These are phyloP conservation scores for Pelobates fuscus DNA, from an alignment of 2,113 vertebrate genomes.

Conservation along the genomic window DNA sequence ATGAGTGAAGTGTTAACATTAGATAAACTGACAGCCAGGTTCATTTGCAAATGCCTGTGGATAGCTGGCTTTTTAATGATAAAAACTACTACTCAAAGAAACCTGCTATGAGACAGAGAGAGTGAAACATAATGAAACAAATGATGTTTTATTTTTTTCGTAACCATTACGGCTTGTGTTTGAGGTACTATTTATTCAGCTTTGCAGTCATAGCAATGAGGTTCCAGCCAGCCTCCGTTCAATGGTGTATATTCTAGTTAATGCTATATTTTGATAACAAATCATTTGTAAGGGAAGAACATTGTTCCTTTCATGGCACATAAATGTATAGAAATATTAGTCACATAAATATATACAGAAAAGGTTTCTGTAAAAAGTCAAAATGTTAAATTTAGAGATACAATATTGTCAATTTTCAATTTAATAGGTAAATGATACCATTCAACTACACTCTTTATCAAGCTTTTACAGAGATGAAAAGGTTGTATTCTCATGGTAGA, in stretches of 20 bases:
- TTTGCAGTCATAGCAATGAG: conserved; percentile 24
- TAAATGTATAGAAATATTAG: conserved; percentile 32
- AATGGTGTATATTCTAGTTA: conserved; percentile 43
- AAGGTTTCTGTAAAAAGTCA: conserved; percentile 41
- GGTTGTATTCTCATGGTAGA: no score
- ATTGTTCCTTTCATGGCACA: conserved; percentile 26
- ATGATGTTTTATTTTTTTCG: background rate
- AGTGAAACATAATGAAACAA: conserved; percentile 37
- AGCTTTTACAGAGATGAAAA: no score
- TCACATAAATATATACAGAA: conserved; percentile 36
- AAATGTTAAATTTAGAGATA: conserved; percentile 39
- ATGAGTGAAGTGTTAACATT: conserved; percentile 52
- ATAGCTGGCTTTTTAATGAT: conserved; percentile 61
- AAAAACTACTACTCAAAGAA: conserved; percentile 55
- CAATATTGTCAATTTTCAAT: conserved; percentile 15
- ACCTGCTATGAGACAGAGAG: conserved; percentile 49
- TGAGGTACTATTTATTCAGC: conserved; percentile 38
- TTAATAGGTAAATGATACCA: no score
- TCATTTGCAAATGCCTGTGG: conserved; percentile 60
- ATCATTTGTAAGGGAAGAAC: background rate
- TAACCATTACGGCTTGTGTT: conserved; percentile 21
- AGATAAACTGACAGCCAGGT: conserved; percentile 56
- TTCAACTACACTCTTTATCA: no score
- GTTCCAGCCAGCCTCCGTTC: conserved; percentile 28
- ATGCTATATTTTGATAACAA: conserved; percentile 1